Evolutionary conservation across 2,113 vertebrate species (phyloP).

Genomic region (Thamnophis sirtalis): DNA sequence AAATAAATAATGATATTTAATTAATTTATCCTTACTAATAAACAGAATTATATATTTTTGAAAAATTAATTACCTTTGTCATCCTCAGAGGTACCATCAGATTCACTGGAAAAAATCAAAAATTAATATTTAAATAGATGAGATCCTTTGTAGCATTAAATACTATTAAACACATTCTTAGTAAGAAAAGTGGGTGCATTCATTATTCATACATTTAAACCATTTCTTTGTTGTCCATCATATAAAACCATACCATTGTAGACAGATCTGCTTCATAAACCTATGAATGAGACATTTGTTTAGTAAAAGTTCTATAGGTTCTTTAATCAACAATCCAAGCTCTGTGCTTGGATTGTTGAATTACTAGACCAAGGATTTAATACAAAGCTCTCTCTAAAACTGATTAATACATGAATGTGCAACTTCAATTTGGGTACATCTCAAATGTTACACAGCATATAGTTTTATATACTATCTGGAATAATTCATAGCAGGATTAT

Average conservation of each 20-base stretch:
- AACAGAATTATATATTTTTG: rapidly evolving
- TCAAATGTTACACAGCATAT: background rate
- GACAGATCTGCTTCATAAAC: background rate
- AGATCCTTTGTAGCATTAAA: background rate
- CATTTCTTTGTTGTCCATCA: background rate
- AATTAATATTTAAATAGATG: background rate
- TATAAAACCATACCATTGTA: background rate
- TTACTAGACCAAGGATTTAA: background rate
- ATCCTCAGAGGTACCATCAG: constrained; percentile 30
- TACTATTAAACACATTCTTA: background rate
- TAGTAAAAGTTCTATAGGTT: background rate
- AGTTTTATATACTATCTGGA: background rate
- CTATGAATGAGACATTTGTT: background rate
- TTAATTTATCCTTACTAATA: rapidly evolving
- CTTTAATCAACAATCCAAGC: background rate
- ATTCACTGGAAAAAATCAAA: constrained; percentile 59
- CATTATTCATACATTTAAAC: background rate
- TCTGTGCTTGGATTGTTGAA: background rate
- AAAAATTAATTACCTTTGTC: constrained; percentile 51
- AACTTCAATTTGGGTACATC: background rate
- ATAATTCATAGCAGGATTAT: background rate
- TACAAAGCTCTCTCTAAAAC: background rate
- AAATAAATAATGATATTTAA: rapidly evolving
- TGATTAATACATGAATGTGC: background rate
- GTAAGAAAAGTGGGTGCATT: background rate